phyloP scores from a whole-genome alignment of 1,140 invertebrate species.

The Linepithema humile region DNA sequence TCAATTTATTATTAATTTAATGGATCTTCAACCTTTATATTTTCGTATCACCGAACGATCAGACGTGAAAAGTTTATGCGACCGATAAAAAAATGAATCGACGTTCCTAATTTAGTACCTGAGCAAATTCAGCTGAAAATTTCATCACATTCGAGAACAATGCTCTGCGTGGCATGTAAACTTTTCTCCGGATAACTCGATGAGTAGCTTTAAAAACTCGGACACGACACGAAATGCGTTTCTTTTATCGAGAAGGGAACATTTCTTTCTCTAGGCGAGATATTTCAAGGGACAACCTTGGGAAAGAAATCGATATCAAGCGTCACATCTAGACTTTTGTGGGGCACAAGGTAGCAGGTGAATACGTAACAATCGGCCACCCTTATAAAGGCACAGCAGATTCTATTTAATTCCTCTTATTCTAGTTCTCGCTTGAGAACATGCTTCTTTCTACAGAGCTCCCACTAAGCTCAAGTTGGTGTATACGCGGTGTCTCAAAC shows the following conservation, averaged over 20 bases:
- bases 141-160: background rate
- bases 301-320: constrained; percentile 63
- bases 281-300: constrained; percentile 70
- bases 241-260: constrained; percentile 41
- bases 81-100: background rate
- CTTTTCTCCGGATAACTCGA: background rate
- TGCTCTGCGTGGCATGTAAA: background rate
- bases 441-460: constrained; percentile 3
- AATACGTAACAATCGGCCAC: constrained; percentile 25
- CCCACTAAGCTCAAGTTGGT: background rate
- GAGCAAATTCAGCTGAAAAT: background rate
- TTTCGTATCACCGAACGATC: background rate
- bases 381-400: background rate
- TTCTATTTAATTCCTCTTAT: constrained; percentile 9
- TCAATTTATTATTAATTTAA: background rate
- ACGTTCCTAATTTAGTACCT: background rate
- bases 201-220: background rate
- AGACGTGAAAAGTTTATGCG: background rate
- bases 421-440: background rate
- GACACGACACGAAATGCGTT: background rate
- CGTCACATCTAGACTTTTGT: constrained; percentile 57
- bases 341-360: constrained; percentile 43
- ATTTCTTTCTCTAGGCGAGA: constrained; percentile 39
- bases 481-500: background rate
- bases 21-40: background rate